Evolutionary conservation across 1,140 invertebrate genomes (phyloP).

Genomic region (roundworm (Caenorhabditis elegans)): DNA sequence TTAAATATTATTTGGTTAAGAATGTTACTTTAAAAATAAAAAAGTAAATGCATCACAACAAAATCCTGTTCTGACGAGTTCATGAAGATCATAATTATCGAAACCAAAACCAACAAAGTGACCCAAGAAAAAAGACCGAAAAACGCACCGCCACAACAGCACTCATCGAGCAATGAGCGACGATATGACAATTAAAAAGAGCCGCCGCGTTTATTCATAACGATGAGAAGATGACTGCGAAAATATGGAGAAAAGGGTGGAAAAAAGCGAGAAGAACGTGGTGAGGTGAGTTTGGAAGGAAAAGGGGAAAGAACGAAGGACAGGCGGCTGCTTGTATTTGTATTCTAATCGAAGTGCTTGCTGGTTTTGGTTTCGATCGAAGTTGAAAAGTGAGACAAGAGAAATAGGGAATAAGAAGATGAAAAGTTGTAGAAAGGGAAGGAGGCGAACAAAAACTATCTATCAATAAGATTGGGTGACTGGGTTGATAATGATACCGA

Average conservation of each 20-base stretch:
- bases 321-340: conserved; percentile 25
- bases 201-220: neutral
- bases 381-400: neutral
- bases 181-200: neutral
- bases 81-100: no score
- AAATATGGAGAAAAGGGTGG: neutral
- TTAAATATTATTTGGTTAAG: no score
- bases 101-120: no score
- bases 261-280: neutral
- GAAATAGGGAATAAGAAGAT: neutral
- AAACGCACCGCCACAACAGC: no score
- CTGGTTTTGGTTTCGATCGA: conserved; percentile 24
- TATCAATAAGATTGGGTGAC: neutral
- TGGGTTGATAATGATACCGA: neutral
- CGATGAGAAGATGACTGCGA: neutral
- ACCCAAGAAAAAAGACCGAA: neutral
- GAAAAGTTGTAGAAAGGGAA: neutral
- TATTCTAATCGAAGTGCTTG: conserved; percentile 32
- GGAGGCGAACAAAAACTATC: neutral
- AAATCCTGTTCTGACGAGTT: no score
- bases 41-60: no score
- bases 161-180: neutral
- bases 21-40: no score
- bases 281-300: no score
- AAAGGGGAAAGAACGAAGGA: neutral